These are phyloP conservation scores for Aphidius colemani DNA, from an alignment of 2,888 invertebrate genomes.

Conservation along the genomic window DNA sequence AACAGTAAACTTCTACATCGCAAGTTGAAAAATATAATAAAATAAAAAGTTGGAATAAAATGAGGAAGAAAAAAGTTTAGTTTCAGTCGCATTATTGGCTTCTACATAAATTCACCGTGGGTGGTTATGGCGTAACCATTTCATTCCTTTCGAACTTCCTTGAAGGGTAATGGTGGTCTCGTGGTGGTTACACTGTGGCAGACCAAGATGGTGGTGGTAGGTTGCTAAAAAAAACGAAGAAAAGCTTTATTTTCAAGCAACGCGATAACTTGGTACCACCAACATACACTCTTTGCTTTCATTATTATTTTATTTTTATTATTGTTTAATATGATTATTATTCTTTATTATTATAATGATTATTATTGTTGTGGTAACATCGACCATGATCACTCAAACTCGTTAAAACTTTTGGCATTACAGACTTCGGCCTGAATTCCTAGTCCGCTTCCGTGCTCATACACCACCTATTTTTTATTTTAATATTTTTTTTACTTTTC, in stretches of 20 bases:
- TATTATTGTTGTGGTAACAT: conserved; percentile 58
- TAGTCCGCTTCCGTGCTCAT: conserved; percentile 47
- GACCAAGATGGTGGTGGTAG: conserved; percentile 11
- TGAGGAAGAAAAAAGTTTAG: not conserved
- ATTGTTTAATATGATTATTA: conserved; percentile 1
- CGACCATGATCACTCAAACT: conserved; percentile 60
- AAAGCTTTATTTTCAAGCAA: conserved; percentile 43
- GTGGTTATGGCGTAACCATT: conserved; percentile 17
- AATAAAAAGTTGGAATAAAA: too few relatives aligned
- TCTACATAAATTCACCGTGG: conserved; percentile 13
- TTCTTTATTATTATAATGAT: conserved; percentile 49
- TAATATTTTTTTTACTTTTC: conserved; percentile 20
- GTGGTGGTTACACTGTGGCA: conserved; percentile 17
- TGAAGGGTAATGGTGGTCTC: conserved; percentile 20
- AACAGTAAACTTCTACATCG: too few relatives aligned
- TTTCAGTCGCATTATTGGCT: conserved; percentile 17
- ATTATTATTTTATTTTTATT: conserved; percentile 32
- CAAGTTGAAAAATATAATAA: too few relatives aligned
- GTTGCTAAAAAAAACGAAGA: conserved; percentile 28
- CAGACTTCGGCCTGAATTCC: conserved; percentile 53
- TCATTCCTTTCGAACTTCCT: conserved; percentile 19
- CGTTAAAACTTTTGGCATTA: conserved; percentile 60
- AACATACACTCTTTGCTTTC: conserved; percentile 41
- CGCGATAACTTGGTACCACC: conserved; percentile 53
- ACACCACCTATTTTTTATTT: conserved; percentile 23